Percentiles rank a stretch among this genome's conserved stretches.
These are phyloP conservation scores for Diabrotica virgifera DNA, from an alignment of 1,140 invertebrate genomes.

Conservation along the genomic window DNA sequence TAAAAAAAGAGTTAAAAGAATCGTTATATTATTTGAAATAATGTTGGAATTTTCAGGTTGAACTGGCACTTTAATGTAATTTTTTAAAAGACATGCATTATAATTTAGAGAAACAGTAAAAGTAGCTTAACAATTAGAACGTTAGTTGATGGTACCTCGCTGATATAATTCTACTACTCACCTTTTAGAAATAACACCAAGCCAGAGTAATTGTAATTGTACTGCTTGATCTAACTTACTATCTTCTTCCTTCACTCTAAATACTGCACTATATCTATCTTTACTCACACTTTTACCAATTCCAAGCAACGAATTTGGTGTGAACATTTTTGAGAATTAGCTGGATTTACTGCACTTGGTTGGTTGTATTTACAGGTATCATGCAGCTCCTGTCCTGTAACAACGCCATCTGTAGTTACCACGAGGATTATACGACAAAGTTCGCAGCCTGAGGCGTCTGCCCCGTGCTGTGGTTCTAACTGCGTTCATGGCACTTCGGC, in stretches of 20 bases:
- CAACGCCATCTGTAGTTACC: slow-evolving; percentile 68
- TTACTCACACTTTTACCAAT: slow-evolving; percentile 24
- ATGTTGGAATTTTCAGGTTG: no score
- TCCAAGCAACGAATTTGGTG: slow-evolving; percentile 33
- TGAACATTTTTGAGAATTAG: slow-evolving; percentile 6
- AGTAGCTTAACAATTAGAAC: neutral
- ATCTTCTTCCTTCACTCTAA: slow-evolving; percentile 2
- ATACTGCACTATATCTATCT: slow-evolving; percentile 9
- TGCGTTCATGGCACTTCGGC: slow-evolving; percentile 56
- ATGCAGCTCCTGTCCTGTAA: slow-evolving; percentile 61
- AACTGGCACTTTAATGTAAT: no score
- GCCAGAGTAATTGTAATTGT: neutral
- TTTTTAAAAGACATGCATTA: neutral
- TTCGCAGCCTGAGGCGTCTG: slow-evolving; percentile 82
- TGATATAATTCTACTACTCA: neutral
- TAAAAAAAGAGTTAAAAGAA: no score
- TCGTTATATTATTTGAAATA: no score
- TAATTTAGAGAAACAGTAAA: neutral
- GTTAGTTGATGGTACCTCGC: neutral
- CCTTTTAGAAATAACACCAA: neutral
- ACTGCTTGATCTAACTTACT: neutral
- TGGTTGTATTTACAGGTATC: slow-evolving; percentile 44
- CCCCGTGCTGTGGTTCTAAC: slow-evolving; percentile 61
- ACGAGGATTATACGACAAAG: slow-evolving; percentile 84
- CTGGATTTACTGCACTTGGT: slow-evolving; percentile 35